Evolutionary conservation across 2,113 vertebrate species (phyloP), one percentile per base, ranked within the genome.

Genomic region (Rhombomys opimus): DNA sequence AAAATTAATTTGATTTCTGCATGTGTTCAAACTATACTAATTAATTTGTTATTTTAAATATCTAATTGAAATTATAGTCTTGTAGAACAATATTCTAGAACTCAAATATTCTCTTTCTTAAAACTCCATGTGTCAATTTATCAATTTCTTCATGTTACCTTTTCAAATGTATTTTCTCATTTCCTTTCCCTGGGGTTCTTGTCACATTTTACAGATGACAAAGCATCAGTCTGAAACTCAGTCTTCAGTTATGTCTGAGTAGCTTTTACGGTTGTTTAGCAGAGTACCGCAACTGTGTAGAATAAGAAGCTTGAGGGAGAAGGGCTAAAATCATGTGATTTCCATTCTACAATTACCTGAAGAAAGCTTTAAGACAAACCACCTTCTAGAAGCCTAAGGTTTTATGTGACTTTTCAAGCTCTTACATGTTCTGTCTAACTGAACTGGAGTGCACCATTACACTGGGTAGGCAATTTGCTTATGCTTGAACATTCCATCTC

Each of bases 191-290:
- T 7, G 41, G 57, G 25, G 75, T 7, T 89, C 54, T 82, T 76
- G 41, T 95, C 63, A 90, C 61, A 89, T 94, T 65, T 78, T 89
- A 70, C 18, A 27, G 72, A 84, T 52, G 95, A 94, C 81, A 93
- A 97, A 93, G 2, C 76, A 46, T 88, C 93, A 96, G 50, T 85
- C 2, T 20, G 94, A 97, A 80, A 32, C 54, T 82, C 72, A 96
- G 90, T 89, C 68, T 92, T 93, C 75, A 17, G 73, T 90, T 30
- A 32, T 5, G 35, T 61, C 95, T 81, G 17, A 72, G 85, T 75
- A 97, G 95, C 97, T 98, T 98, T 98, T 95, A 97, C 96, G 97
- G 93, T 90, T 98, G 94, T 98, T 98, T 97, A 81, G 35, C 93
- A 97, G 84, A 96, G 18, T 57, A 35, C 88, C 52, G 0, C 96